phyloP scores from a whole-genome alignment of 2,797 vertebrate species.

The Muscicapa striata region DNA sequence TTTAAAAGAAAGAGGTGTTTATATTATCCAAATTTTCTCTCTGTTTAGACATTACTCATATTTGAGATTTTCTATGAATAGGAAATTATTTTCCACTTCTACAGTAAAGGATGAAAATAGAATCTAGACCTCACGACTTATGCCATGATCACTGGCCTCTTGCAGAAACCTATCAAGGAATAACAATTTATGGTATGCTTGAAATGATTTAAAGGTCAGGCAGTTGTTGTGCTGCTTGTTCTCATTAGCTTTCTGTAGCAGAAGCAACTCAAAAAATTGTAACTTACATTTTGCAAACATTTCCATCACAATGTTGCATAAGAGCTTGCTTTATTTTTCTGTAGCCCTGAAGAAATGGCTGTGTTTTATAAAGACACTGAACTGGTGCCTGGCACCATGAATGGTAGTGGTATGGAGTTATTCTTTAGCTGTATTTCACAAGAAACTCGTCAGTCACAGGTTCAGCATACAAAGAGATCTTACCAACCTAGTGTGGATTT shows the following conservation, averaged over 20 bases:
- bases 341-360: not conserved
- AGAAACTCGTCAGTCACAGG: not conserved
- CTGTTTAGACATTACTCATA: not conserved
- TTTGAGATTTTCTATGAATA: not conserved
- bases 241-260: not conserved
- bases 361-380: not conserved
- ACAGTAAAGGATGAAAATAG: not conserved
- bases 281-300: not conserved
- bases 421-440: not conserved
- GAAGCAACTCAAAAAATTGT: not conserved
- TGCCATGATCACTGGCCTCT: not conserved
- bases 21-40: not conserved
- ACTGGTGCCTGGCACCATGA: not conserved
- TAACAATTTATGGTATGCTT: not conserved
- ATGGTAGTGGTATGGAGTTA: not conserved
- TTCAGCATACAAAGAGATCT: not conserved
- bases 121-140: not conserved
- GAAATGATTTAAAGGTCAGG: not conserved
- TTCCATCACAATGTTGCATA: not conserved
- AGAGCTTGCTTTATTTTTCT: not conserved
- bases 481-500: not conserved
- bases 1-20: not conserved
- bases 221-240: not conserved
- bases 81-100: not conserved
- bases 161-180: not conserved